Evolutionary conservation across 2,797 vertebrate species (phyloP), one percentile per base, ranked within the genome.

Genomic region (Potorous gilbertii): DNA sequence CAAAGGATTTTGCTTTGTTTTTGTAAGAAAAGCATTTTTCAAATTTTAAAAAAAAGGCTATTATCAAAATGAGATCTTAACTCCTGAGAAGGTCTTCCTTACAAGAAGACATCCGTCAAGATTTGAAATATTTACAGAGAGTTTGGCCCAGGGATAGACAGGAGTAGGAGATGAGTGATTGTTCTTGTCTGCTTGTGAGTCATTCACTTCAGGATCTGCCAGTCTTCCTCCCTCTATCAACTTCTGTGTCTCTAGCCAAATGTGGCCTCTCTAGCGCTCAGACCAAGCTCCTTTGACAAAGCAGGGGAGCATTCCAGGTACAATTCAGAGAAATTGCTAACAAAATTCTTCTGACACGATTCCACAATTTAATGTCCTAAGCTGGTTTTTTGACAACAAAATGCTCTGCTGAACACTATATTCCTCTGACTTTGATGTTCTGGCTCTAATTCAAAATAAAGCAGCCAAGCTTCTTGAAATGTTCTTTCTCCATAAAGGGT

Each of bases 391-490:
- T 97, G 96, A 95, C 40, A 97, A 92, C 93, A 93, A 55, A 74
- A 55, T 91, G 55, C 55, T 87, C 11, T 57, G 34, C 13, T 94
- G 89, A 97, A 95, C 34, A 93, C 94, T 92, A 28, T 87, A 56
- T 89, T 95, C 94, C 24, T 97, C 90, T 96, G 34, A 40, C 92
- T 94, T 95, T 55, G 29, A 6, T 93, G 13, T 95, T 94, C n/a
- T 95, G 55, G 93, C 96, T 96, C 97, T 90, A 96, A 97, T 56
- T 92, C 28, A 95, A 92, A 98, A 21, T 96, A 95, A 97, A 91
- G 59, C 29, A 96, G 21, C 93, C 96, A 74, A 93, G 54, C 94
- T 91, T 59, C n/a, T 92, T 93, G 54, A 50, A 40, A 46, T 56
- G n/a, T 59, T 95, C 54, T 56, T 5, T 8, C 34, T 90, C 29